A percentile compares a stretch with the other conserved stretches of the same genome.
These are phyloP conservation scores for Bombycilla garrulus DNA, from an alignment of 2,113 vertebrate species.

Conservation along the genomic window DNA sequence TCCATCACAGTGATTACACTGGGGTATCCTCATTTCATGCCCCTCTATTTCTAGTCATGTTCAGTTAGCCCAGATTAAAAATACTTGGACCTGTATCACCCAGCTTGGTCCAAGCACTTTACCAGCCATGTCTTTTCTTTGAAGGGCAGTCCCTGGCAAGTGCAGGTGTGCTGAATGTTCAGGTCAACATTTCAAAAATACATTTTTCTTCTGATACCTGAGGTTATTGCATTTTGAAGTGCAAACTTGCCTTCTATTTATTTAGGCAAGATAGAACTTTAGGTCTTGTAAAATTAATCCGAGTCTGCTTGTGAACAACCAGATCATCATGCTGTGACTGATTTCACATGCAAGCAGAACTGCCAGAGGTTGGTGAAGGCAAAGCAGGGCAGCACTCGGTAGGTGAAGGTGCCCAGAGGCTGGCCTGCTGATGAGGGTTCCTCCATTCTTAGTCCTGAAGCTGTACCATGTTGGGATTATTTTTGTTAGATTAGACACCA, in stretches of 20 bases:
- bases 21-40: not conserved
- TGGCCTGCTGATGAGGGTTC: not conserved
- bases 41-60: not conserved
- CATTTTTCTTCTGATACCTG: not conserved
- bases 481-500: not conserved
- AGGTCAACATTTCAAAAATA: not conserved
- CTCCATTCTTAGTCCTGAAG: not conserved
- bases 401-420: not conserved
- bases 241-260: not conserved
- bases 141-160: not conserved
- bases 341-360: not conserved
- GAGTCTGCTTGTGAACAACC: not conserved
- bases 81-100: not conserved
- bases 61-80: not conserved
- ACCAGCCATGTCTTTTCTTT: not conserved
- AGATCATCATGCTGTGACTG: rapidly evolving
- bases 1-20: not conserved
- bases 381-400: not conserved
- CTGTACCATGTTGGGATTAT: not conserved
- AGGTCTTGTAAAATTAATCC: not conserved
- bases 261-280: not conserved
- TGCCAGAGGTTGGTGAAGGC: not conserved
- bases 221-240: not conserved
- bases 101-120: not conserved
- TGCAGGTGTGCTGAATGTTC: not conserved